phyloP scores from a whole-genome alignment of 2,888 invertebrate genomes.

The Brassicogethes aeneus region DNA sequence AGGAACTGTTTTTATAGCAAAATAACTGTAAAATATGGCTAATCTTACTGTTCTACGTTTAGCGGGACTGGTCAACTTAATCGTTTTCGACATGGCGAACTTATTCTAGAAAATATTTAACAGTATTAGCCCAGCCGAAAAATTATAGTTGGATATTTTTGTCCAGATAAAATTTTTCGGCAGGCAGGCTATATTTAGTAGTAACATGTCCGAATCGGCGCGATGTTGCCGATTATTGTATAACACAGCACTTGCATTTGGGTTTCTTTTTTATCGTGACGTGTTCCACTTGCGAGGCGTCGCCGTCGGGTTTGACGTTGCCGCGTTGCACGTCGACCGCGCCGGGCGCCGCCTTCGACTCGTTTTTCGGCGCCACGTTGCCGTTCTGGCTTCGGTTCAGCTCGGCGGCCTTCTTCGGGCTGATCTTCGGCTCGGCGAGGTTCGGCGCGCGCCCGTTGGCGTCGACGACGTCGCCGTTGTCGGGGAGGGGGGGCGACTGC shows the following conservation, averaged over 20 bases:
- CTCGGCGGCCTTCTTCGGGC: slow-evolving; percentile 24
- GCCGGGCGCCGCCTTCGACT: slow-evolving; percentile 45
- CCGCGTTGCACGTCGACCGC: slow-evolving; percentile 63
- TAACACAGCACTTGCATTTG: slow-evolving; percentile 90
- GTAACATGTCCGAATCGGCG: slow-evolving; percentile 27
- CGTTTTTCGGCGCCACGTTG: slow-evolving; percentile 36
- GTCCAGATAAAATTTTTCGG: no score
- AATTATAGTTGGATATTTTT: no score
- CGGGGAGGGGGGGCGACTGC: slow-evolving; percentile 45
- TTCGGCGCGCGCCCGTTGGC: slow-evolving; percentile 7
- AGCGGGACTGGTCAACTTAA: background rate
- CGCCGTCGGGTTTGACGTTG: slow-evolving; percentile 58
- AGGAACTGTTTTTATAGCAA: no score
- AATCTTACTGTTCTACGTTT: background rate
- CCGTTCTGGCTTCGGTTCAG: slow-evolving; percentile 36
- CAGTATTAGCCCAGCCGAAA: no score
- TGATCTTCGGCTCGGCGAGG: slow-evolving; percentile 13
- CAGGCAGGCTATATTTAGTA: no score
- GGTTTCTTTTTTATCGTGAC: slow-evolving; percentile 91
- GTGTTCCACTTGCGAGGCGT: slow-evolving; percentile 74
- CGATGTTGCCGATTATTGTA: slow-evolving; percentile 56
- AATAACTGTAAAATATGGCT: no score
- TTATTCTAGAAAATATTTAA: slow-evolving; percentile 11
- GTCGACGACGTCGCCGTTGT: slow-evolving; percentile 40
- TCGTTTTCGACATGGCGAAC: slow-evolving; percentile 1